Base-by-base conservation (phyloP, 2,113 vertebrate genomes). In the Psilopogon haemacephalus region DNA sequence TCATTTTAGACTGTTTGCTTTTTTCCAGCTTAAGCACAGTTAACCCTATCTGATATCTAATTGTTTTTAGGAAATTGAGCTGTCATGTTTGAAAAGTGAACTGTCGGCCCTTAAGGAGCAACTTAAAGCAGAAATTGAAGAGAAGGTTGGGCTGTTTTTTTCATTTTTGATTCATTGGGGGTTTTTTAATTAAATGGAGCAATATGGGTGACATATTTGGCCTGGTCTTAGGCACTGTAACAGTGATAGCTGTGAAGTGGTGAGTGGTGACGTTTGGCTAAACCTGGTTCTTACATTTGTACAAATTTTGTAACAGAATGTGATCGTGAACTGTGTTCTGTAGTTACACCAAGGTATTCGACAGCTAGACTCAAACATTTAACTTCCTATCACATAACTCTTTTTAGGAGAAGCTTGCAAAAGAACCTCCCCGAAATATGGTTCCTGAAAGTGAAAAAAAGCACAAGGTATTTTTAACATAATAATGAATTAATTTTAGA, bases 11-110 rank as follows among this genome's bases (percentile, higher is more conserved):
- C 23, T 19, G 15, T 58, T 71, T 83, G 80, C 73, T 56, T 89
- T 94, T 58, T 69, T 30, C 40, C 5, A 46, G 40, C 32, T 81
- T 88, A 46, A 69, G 21, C 44, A 65, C 68, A 27, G 17, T 59
- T 96, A 94, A 88, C 8, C 44, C 42, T 84, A 5, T 74, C 58
- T 8, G 54, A 76, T 20, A 67, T 93, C 64, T 96, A 62, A 55
- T 94, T 95, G 23, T 89, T 96, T 96, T 92, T 84, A 99, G 99
- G 98, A 98, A 86, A 92, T 74, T 71, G 97, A 99, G 63, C 71
- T 99, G 11, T 97, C 94, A 9, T 96, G 94, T 91, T 91, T 98
- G 58, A 98, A 97, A 95, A 95, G 68, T 12, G 98, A 99, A 94
- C 96, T 98, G 93, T 94, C 90, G 5, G 94, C 95, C 72, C 89